These are phyloP conservation scores for Chiloscyllium plagiosum DNA, from an alignment of 2,113 vertebrate species.

Conservation along the genomic window DNA sequence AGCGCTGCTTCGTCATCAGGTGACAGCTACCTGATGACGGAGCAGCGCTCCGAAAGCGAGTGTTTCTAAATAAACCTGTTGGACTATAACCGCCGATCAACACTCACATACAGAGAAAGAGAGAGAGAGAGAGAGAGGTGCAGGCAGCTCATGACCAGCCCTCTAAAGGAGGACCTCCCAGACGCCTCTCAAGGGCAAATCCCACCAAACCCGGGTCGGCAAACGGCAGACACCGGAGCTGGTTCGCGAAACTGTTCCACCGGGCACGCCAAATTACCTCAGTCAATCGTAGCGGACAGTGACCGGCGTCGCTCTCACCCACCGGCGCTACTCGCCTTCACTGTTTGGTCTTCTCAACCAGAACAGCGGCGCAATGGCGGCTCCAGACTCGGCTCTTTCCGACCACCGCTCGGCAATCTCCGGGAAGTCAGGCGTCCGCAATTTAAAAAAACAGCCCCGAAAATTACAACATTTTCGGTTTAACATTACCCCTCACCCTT, in stretches of 20 bases:
- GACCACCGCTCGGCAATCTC: too few relatives aligned
- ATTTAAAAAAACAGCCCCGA: too few relatives aligned
- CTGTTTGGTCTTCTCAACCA: not conserved
- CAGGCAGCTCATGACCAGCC: not conserved
- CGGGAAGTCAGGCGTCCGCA: not conserved
- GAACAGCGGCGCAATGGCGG: slow-evolving; percentile 38
- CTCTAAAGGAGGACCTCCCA: not conserved
- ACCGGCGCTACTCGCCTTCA: not conserved
- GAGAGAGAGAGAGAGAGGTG: too few relatives aligned
- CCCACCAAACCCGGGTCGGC: not conserved
- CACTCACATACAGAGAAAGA: not conserved
- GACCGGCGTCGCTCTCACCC: not conserved
- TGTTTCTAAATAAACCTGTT: too few relatives aligned
- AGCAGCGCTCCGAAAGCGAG: too few relatives aligned
- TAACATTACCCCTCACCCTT: too few relatives aligned
- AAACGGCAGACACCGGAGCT: not conserved
- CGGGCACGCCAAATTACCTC: not conserved
- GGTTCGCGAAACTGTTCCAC: too few relatives aligned
- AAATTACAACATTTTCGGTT: too few relatives aligned
- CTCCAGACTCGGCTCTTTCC: not conserved
- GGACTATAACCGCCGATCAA: too few relatives aligned
- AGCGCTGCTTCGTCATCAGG: too few relatives aligned
- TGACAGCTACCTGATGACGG: too few relatives aligned
- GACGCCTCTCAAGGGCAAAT: slow-evolving; percentile 18
- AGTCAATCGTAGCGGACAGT: not conserved